Percentiles rank a stretch among this genome's conserved stretches.
These are phyloP conservation scores for Phoxinus dragarum DNA, from an alignment of 2,797 vertebrate genomes.

Conservation along the genomic window DNA sequence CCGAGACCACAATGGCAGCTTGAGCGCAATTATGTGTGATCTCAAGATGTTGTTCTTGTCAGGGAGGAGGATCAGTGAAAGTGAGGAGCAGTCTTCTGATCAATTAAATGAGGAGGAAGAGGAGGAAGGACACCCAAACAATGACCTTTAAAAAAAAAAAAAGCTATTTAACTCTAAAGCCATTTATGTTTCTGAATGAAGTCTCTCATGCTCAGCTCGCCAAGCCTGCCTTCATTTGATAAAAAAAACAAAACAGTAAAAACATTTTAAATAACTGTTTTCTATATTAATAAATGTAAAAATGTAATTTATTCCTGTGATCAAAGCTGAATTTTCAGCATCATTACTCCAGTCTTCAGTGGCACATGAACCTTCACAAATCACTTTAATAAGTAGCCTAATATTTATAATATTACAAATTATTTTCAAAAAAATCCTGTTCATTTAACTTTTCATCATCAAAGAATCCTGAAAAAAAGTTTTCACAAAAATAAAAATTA, in stretches of 20 bases:
- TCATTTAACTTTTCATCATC: not conserved
- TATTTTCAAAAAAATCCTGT: not conserved
- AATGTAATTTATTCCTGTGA: not conserved
- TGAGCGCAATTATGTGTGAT: slow-evolving; percentile 51
- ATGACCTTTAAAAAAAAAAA: not conserved
- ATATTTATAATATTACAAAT: not conserved
- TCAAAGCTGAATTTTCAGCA: not conserved
- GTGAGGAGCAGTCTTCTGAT: slow-evolving; percentile 26
- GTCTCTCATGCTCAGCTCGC: not conserved
- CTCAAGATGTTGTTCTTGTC: slow-evolving; percentile 49
- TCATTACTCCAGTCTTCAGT: not conserved
- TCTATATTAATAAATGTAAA: not conserved
- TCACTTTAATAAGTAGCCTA: not conserved
- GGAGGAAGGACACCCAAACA: slow-evolving; percentile 3
- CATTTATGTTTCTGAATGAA: not conserved
- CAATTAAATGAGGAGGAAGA: slow-evolving; percentile 40
- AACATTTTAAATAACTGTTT: not conserved
- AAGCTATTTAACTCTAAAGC: not conserved
- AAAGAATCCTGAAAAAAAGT: not conserved
- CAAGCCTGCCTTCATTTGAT: not conserved
- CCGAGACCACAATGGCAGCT: slow-evolving; percentile 55
- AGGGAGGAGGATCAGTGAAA: not conserved
- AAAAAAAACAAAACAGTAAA: too few relatives aligned
- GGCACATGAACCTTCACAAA: not conserved
- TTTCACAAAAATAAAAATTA: too few relatives aligned